Evolutionary conservation across 2,113 vertebrate species (phyloP).

Genomic region (Paradoxurus hermaphroditus): DNA sequence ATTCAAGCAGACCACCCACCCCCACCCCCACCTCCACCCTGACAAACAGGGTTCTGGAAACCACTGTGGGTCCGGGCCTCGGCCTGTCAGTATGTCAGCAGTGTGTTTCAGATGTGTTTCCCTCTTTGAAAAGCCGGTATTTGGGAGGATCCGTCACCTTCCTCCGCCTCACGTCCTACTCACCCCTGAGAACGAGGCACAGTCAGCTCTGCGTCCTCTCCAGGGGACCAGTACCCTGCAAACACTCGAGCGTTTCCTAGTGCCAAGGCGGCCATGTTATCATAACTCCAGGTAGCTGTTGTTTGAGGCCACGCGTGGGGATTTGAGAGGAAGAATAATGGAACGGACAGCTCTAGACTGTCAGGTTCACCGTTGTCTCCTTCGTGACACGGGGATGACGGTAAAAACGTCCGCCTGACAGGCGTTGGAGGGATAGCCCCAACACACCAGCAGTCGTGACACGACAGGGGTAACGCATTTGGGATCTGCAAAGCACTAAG

Average conservation of each 20-base stretch:
- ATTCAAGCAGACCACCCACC: not conserved
- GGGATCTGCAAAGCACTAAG: not conserved
- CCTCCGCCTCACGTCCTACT: not conserved
- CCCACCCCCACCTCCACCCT: not conserved
- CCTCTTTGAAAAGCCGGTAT: not conserved
- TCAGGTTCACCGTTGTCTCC: not conserved
- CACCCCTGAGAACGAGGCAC: not conserved
- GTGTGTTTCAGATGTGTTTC: not conserved
- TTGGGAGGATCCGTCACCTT: not conserved
- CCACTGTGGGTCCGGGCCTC: not conserved
- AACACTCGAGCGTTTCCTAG: not conserved
- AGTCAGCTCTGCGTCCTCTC: not conserved
- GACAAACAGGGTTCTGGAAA: not conserved
- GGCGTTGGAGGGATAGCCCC: not conserved
- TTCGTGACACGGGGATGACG: not conserved
- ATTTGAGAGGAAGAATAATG: not conserved
- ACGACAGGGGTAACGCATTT: not conserved
- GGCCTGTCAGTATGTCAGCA: not conserved
- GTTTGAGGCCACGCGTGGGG: not conserved
- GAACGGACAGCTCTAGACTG: not conserved
- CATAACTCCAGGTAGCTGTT: not conserved
- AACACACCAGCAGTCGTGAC: no score
- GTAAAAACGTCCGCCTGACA: not conserved
- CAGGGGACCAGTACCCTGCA: not conserved
- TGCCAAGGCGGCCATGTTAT: not conserved